These are phyloP conservation scores for Drosophila arizonae DNA, from an alignment of 1,140 invertebrate genomes.

Conservation along the genomic window DNA sequence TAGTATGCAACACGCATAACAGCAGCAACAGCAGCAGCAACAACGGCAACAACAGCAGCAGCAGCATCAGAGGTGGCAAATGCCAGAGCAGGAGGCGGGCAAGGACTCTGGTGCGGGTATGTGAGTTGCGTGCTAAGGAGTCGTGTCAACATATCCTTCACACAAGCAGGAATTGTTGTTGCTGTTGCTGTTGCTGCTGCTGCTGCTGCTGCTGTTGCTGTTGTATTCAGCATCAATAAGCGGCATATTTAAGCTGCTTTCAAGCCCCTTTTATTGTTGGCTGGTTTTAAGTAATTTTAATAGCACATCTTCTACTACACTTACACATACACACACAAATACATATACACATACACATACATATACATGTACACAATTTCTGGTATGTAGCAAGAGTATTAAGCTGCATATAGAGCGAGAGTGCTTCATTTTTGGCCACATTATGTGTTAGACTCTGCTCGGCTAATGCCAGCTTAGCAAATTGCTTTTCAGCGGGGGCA, in stretches of 20 bases:
- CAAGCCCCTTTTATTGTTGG: conserved; percentile 54
- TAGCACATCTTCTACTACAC: conserved; percentile 48
- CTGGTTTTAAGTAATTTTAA: conserved; percentile 73
- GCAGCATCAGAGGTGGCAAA: conserved; percentile 20
- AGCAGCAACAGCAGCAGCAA: conserved; percentile 21
- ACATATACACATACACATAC: too few species aligned
- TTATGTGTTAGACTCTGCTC: conserved; percentile 38
- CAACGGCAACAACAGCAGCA: conserved; percentile 28
- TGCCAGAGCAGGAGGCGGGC: conserved; percentile 9
- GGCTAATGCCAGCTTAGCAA: conserved; percentile 40
- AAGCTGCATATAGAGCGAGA: conserved; percentile 16
- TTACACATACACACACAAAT: too few species aligned
- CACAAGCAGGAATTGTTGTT: conserved; percentile 11
- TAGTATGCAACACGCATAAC: conserved; percentile 73
- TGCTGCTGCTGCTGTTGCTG: conserved; percentile 13
- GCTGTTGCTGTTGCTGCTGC: too few species aligned
- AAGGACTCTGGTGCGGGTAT: conserved; percentile 8
- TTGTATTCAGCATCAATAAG: conserved; percentile 56
- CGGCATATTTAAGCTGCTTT: conserved; percentile 70
- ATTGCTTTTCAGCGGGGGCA: conserved; percentile 11
- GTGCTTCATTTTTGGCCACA: conserved; percentile 13
- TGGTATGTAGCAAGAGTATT: conserved; percentile 35
- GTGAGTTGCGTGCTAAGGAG: conserved; percentile 35
- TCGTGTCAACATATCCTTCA: conserved; percentile 33
- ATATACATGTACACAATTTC: not conserved